Base-by-base conservation (phyloP, 2,797 vertebrate genomes). In the Anabacerthia variegaticeps region DNA sequence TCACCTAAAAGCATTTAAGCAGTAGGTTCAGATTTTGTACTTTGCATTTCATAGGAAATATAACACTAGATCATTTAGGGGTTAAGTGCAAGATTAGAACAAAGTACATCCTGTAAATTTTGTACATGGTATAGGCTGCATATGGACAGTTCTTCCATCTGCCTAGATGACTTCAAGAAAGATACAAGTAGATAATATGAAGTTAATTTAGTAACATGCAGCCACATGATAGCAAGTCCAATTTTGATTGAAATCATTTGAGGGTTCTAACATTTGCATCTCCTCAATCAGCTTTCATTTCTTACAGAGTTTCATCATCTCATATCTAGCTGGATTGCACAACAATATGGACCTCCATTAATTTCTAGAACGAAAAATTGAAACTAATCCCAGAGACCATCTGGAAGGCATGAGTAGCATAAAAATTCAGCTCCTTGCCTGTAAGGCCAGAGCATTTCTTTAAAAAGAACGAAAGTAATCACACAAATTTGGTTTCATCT, bases 161-260 rank as follows among this genome's bases (percentile, higher is more conserved):
- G 96, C 94, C 92, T 94, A 56, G 73, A 93, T 68, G 87, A 95
- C 92, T 95, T 91, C 77, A 79, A 85, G 5, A 54, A 91, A 92
- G 88, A 92, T 62, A 93, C 83, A 85, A 95, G 93, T 65, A 92
- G 88, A 95, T 89, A 94, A 94, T 89, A 95, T 54, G 85, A 88
- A 83, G 84, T 95, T 96, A 96, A 96, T 95, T 95, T 97, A 95
- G 96, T 83, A 95, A 95, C 96, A 95, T 89, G 92, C 92, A 95
- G 84, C 81, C 86, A 89, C 83, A 92, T 90, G 90, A 95, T 80
- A 82, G 94, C 93, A 91, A 95, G 92, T 89, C 93, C 92, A 89
- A 93, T 91, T 96, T 94, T 95, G 93, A 97, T 80, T 96, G 84
- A 96, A 97, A 96, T 95, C 6, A 89, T 95, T 95, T 94, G 88